These are phyloP conservation scores for Syngnathus rostellatus DNA, from an alignment of 2,797 vertebrate genomes.

Conservation along the genomic window DNA sequence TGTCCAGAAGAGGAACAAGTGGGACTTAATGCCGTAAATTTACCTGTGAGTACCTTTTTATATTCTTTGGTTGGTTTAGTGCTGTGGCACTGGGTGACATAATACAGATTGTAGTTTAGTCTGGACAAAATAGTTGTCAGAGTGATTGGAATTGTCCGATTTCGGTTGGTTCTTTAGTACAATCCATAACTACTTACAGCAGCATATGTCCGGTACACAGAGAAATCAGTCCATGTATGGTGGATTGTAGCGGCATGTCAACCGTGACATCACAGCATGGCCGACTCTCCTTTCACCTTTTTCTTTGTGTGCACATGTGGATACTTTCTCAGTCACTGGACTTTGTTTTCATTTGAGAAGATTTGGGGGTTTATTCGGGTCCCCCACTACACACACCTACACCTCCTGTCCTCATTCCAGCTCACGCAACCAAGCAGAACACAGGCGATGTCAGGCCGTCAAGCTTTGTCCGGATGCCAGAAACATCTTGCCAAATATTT, in stretches of 20 bases:
- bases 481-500: conserved; percentile 90
- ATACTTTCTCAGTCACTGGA: conserved; percentile 56
- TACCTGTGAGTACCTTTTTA: background rate
- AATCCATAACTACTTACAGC: background rate
- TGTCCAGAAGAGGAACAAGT: conserved; percentile 36
- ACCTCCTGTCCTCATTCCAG: conserved; percentile 62
- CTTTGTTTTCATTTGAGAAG: conserved; percentile 65
- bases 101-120: background rate
- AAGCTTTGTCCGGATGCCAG: conserved; percentile 79
- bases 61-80: background rate
- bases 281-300: conserved; percentile 50
- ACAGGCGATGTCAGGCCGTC: conserved; percentile 69
- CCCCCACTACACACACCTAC: conserved; percentile 23
- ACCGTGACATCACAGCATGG: conserved; percentile 29
- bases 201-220: background rate
- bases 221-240: conserved; percentile 36
- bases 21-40: background rate
- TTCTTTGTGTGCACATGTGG: conserved; percentile 56
- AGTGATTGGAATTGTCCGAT: background rate
- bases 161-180: background rate
- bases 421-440: conserved; percentile 70
- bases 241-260: conserved; percentile 24
- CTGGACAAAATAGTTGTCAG: background rate
- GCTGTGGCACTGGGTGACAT: background rate
- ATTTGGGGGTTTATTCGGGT: conserved; percentile 66